phyloP scores from a whole-genome alignment of 2,797 vertebrate species.

The Etheostoma nigrum region DNA sequence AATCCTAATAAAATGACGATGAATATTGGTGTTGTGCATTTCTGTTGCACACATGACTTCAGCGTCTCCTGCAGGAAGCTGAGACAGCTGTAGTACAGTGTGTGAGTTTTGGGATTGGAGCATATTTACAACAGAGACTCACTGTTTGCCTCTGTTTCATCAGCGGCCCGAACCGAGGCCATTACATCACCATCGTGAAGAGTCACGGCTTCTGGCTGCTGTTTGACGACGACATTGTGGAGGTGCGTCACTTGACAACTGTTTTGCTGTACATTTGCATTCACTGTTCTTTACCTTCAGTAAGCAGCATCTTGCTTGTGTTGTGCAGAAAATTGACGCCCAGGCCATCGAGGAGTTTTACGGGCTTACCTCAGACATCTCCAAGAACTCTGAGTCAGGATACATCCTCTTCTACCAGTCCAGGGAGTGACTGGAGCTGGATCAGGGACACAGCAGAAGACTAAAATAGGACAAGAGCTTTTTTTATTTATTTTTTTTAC shows the following conservation, averaged over 20 bases:
- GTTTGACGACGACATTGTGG: slow-evolving; percentile 98
- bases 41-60: not conserved
- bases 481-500: slow-evolving; percentile 15
- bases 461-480: slow-evolving; percentile 35
- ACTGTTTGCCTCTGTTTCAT: slow-evolving; percentile 45
- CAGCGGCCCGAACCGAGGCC: slow-evolving; percentile 95
- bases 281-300: not conserved
- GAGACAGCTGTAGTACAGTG: not conserved
- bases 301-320: slow-evolving; percentile 20
- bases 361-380: slow-evolving; percentile 98
- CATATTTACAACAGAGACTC: not conserved
- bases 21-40: not conserved
- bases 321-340: slow-evolving; percentile 97
- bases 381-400: slow-evolving; percentile 99
- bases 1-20: not conserved
- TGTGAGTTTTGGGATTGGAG: not conserved
- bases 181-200: slow-evolving; percentile 99
- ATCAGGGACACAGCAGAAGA: slow-evolving; percentile 37
- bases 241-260: slow-evolving; percentile 86
- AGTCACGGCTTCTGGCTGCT: slow-evolving; percentile 98
- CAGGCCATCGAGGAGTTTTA: slow-evolving; percentile 99
- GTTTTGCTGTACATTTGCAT: slow-evolving; percentile 4
- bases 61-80: not conserved
- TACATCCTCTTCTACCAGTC: slow-evolving; percentile 99
- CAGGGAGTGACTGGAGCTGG: slow-evolving; percentile 88